Percentiles rank a stretch among this genome's conserved stretches.
phyloP scores from a whole-genome alignment of 2,113 vertebrate genomes.

The Campylorhamphus procurvoides region DNA sequence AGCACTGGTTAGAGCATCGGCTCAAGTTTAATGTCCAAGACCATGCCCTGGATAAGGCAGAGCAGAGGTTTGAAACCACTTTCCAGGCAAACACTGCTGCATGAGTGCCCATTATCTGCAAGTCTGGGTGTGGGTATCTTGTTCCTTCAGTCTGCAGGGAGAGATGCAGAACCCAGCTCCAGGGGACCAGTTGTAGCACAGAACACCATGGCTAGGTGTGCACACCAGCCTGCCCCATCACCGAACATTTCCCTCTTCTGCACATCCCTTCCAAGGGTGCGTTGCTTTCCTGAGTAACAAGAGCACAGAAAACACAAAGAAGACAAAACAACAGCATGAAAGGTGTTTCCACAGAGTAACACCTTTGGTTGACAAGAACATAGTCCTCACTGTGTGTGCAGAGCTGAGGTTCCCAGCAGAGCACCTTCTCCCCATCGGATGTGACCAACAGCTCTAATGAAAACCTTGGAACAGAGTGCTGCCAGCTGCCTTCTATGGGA shows the following conservation, averaged over 20 bases:
- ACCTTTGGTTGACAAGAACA: not conserved
- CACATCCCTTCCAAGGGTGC: not conserved
- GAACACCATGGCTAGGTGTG: not conserved
- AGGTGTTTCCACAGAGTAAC: not conserved
- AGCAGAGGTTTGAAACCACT: not conserved
- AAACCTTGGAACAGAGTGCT: not conserved
- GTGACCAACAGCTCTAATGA: not conserved
- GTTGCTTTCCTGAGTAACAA: not conserved
- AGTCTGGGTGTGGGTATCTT: accelerated
- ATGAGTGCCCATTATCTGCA: not conserved
- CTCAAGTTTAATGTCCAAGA: not conserved
- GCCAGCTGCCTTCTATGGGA: not conserved
- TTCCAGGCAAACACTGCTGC: not conserved
- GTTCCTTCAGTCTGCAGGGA: not conserved
- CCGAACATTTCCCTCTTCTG: not conserved
- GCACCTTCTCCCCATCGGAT: not conserved
- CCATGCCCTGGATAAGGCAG: not conserved
- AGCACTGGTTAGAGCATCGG: not conserved
- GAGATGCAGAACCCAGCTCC: not conserved
- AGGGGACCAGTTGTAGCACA: not conserved
- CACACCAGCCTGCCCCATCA: not conserved
- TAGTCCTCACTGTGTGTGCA: not conserved
- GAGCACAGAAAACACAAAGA: not conserved
- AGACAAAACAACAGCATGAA: not conserved
- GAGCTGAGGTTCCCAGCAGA: not conserved